Base-by-base conservation (phyloP, 1,140 invertebrate species). In the Drosophila triauraria region DNA sequence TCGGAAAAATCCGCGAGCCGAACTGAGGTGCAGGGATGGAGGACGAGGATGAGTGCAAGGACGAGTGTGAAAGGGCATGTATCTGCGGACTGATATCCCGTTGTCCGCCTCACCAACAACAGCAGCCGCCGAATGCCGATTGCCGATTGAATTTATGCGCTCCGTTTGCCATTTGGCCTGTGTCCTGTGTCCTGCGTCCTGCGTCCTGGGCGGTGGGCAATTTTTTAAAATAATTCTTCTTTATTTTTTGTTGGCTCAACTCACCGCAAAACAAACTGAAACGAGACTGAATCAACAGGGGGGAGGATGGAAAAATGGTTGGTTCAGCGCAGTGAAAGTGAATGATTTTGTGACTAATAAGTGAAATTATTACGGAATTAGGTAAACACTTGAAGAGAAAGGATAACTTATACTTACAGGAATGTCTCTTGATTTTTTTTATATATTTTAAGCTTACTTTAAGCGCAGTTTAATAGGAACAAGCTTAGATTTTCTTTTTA, bases 51-150 rank as follows among this genome's bases (percentile, higher is more conserved):
- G 32, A 35, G 40, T 9, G 23, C 43, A 80, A 80, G 72, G 75
- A 79, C 57, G 78, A 83, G 85, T 90, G 85, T 85, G 85, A 90
- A 90, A 90, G 86, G 85, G 85, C 85, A 90, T 90, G 85, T 90
- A 79, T 80, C 74, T 90, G 85, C 81, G 85, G 85, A 90, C 75
- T 90, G 85, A 90, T 90, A 90, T 90, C 85, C 85, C 85, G 85
- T 90, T 85, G 85, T 90, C 85, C 32, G 32, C 32, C 32, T 35
- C 32, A 35, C 32, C 27, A 30, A 35, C 32, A 35, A 35, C 32
- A 35, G 10, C 10, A 9, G 30, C 30, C 30, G 1, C 30, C 51
- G 51, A 51, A 32, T 51, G 27, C 50, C 50, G 27, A 56, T 56
- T 76, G 47, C 64, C 47, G 67, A 51, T 61, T 67, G 62, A 64